These are phyloP conservation scores for Pheosia tremula DNA, from an alignment of 2,888 invertebrate genomes.

Conservation along the genomic window DNA sequence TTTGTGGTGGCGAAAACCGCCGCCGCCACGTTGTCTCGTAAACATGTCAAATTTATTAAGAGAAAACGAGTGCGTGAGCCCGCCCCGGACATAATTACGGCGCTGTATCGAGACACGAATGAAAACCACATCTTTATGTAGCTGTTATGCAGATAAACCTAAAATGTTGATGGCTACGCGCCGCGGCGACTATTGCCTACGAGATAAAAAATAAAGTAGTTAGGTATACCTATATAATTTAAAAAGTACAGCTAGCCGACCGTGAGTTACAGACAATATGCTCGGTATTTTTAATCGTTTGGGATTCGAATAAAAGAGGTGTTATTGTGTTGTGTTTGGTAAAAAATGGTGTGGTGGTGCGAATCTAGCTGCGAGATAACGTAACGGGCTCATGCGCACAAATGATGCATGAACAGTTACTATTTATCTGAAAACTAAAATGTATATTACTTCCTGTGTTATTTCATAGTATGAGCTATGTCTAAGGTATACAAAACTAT, in stretches of 20 bases:
- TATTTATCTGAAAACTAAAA: background rate
- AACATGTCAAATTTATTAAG: conserved; percentile 55
- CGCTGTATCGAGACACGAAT: conserved; percentile 62
- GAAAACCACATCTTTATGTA: conserved; percentile 70
- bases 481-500: background rate
- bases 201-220: conserved; percentile 43
- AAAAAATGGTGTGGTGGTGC: background rate
- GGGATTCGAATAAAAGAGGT: background rate
- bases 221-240: conserved; percentile 6
- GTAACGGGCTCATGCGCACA: background rate
- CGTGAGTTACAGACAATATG: background rate
- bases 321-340: background rate
- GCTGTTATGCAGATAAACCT: conserved; percentile 66
- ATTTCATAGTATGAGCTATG: background rate
- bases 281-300: conserved; percentile 3
- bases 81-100: conserved; percentile 57
- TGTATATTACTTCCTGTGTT: background rate
- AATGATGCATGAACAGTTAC: background rate
- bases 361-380: background rate
- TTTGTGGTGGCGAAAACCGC: conserved; percentile 35
- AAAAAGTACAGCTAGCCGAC: conserved; percentile 22
- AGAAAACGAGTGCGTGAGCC: conserved; percentile 50
- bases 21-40: conserved; percentile 33
- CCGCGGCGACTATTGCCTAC: conserved; percentile 48
- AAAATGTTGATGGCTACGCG: conserved; percentile 59